Conservation (phyloP, 2,113 vertebrate species). For the Petromus typicus region DNA sequence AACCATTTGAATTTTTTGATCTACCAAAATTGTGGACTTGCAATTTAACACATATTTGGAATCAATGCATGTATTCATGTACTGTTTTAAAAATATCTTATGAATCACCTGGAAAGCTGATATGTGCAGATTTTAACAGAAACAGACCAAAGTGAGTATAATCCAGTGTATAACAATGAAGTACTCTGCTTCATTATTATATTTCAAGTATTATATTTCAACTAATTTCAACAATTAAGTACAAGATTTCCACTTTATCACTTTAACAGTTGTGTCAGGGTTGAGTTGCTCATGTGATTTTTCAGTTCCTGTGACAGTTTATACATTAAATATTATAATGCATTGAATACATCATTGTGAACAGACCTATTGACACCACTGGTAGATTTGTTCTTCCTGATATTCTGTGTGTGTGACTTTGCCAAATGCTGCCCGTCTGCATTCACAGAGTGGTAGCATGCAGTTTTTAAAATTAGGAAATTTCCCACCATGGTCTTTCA, state of each 20-base stretch:
- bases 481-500: background rate
- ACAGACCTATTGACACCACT: background rate
- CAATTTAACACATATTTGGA: background rate
- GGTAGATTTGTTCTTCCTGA: background rate
- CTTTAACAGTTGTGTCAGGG: constrained; percentile 28
- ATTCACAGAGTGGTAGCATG: background rate
- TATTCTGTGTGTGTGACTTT: background rate
- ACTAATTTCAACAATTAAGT: constrained; percentile 42
- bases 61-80: constrained; percentile 35
- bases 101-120: background rate
- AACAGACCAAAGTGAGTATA: background rate
- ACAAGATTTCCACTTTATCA: constrained; percentile 46
- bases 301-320: background rate
- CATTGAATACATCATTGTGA: background rate
- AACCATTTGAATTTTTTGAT: background rate
- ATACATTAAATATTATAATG: background rate
- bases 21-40: background rate
- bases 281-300: background rate
- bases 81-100: background rate
- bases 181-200: too few relatives aligned
- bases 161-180: constrained; percentile 41
- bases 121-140: background rate
- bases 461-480: background rate
- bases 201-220: too few relatives aligned
- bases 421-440: background rate